Evolutionary conservation across 1,140 invertebrate species (phyloP), one percentile per base, ranked within the genome.

Genomic region (Akabosia matsudoensis): DNA sequence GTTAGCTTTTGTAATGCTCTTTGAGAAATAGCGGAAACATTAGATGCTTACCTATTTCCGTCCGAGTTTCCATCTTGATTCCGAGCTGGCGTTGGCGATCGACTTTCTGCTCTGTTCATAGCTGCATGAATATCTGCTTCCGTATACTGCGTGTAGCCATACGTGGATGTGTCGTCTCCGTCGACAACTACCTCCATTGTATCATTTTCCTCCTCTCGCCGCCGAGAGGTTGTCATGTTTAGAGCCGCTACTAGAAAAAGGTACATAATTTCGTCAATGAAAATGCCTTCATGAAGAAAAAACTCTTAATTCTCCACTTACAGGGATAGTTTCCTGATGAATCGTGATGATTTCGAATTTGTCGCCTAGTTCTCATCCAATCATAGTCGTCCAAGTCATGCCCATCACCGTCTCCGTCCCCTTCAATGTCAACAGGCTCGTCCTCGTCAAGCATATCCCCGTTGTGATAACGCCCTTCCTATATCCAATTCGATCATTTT

Each of bases 111-210:
- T 30, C 61, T 28, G 33, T 72, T 56, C 28, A 76, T 61, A 33
- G 75, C 70, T 16, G 79, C 51, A 56, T 79, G 78, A 72, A 94
- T 90, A 85, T 93, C 91, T 0, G 87, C 87, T 78, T 92, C 92
- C 28, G 90, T 90, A 82, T 93, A 96, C 84, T 97, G 95, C 14
- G 92, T 86, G 16, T 78, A 90, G 0, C 94, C 95, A 83, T 92
- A 97, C 34, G 90, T 88, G 33, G 90, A 88, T 0, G 88, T 87
- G 73, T 92, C 91, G 83, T 92, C 91, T 0, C 90, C 91, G 82
- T 92, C 91, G 0, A 92, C 91, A 79, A 92, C 90, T 28, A 96
- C 85, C 67, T 79, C 80, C 31, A 80, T 56, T 2, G 78, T 76
- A 81, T 95, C 92, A 33, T 91, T 90, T 77, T 94, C 92, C 78